A percentile compares a stretch with the other conserved stretches of the same genome.
Evolutionary conservation across 2,888 invertebrate genomes (phyloP).

Genomic region (Argyra leucocephala): DNA sequence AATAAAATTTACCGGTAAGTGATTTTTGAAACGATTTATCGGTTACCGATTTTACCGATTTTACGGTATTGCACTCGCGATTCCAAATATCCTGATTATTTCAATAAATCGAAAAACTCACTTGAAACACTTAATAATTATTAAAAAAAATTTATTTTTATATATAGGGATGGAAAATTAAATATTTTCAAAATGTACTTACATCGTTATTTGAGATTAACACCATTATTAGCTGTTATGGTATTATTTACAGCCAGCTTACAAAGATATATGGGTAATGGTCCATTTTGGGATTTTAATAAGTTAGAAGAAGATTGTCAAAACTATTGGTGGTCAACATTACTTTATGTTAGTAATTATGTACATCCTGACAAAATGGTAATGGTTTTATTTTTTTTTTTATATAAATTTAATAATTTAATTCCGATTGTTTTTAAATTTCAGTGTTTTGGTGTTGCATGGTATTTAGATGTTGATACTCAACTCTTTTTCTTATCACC

Average conservation of each 20-base stretch:
- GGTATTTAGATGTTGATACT: conserved; percentile 48
- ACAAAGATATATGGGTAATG: conserved; percentile 40
- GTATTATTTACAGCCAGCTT: conserved; percentile 44
- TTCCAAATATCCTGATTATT: no score
- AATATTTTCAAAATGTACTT: conserved; percentile 32
- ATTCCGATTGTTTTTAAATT: neutral
- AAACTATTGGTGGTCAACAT: conserved; percentile 41
- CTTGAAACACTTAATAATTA: no score
- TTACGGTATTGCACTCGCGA: no score
- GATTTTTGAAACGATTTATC: no score
- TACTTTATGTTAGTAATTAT: conserved; percentile 45
- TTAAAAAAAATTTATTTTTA: neutral
- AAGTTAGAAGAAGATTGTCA: conserved; percentile 27
- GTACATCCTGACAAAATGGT: conserved; percentile 30
- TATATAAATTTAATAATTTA: neutral
- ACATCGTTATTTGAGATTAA: conserved; percentile 41
- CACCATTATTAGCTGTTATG: conserved; percentile 44
- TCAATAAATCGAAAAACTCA: no score
- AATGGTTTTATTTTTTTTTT: conserved; percentile 14
- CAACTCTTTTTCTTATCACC: conserved; percentile 46
- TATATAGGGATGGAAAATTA: conserved; percentile 26
- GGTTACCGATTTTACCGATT: no score
- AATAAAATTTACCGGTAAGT: no score
- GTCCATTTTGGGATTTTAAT: conserved; percentile 40
- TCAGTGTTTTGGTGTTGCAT: conserved; percentile 44